Percentiles rank a stretch among this genome's conserved stretches.
phyloP scores from a whole-genome alignment of 2,113 vertebrate species.

The Eulemur rufifrons region DNA sequence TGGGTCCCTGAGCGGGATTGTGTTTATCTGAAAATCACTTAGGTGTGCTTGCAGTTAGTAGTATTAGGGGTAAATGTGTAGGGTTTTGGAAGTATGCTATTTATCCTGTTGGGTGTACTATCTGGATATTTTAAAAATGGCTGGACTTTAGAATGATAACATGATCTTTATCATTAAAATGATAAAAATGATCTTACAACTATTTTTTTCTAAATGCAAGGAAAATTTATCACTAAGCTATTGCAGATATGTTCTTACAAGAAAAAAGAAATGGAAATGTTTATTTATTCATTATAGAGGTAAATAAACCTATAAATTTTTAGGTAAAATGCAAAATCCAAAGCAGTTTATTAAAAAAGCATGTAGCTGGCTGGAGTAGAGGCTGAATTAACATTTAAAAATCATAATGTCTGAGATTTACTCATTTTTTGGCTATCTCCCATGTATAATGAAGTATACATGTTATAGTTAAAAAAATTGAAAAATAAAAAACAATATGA shows the following conservation, averaged over 20 bases:
- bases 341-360: background rate
- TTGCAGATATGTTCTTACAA: background rate
- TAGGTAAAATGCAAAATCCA: background rate
- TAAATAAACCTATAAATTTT: background rate
- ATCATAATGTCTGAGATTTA: background rate
- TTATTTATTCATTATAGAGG: background rate
- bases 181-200: background rate
- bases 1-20: background rate
- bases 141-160: background rate
- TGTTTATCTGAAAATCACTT: background rate
- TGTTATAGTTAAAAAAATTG: too few species aligned
- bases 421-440: too few species aligned
- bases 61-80: background rate
- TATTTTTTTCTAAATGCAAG: constrained; percentile 46
- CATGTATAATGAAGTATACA: too few species aligned
- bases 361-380: background rate
- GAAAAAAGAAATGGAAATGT: background rate
- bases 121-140: background rate
- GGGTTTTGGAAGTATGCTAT: background rate
- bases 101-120: background rate
- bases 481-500: background rate
- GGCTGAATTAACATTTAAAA: background rate
- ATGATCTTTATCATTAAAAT: too few species aligned
- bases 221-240: background rate
- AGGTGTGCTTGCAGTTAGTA: background rate